phyloP scores from a whole-genome alignment of 2,888 invertebrate genomes.

The Pachycephus smyrnensis region DNA sequence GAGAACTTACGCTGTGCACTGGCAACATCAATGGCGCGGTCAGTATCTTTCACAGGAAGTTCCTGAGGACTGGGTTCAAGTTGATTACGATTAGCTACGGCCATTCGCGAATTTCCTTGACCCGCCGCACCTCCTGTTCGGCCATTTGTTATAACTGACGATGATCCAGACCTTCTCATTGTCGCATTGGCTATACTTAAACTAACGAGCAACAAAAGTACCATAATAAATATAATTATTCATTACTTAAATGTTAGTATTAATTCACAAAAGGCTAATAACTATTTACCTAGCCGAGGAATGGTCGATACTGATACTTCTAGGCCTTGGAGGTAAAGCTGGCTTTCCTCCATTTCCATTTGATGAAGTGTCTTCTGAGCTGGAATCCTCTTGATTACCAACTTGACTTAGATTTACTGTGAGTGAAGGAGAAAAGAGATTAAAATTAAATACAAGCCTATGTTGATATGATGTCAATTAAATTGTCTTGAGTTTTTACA shows the following conservation, averaged over 20 bases:
- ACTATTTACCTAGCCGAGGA: slow-evolving; percentile 51
- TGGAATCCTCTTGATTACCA: slow-evolving; percentile 82
- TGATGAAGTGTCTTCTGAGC: slow-evolving; percentile 77
- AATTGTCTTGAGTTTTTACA: neutral
- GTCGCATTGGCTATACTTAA: slow-evolving; percentile 50
- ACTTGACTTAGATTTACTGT: slow-evolving; percentile 77
- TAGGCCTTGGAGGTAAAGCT: slow-evolving; percentile 74
- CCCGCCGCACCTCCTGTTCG: slow-evolving; percentile 40
- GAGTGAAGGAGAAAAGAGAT: slow-evolving; percentile 30
- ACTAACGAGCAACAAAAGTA: slow-evolving; percentile 28
- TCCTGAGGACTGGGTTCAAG: slow-evolving; percentile 64
- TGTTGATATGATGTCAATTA: neutral
- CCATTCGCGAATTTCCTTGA: slow-evolving; percentile 49
- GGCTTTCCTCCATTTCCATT: slow-evolving; percentile 70
- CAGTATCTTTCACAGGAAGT: slow-evolving; percentile 66
- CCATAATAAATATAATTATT: slow-evolving; percentile 15
- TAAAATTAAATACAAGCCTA: slow-evolving; percentile 8
- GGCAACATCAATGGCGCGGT: slow-evolving; percentile 65
- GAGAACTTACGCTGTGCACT: slow-evolving; percentile 69
- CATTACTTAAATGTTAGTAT: neutral
- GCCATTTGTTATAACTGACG: slow-evolving; percentile 53
- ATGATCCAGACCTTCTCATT: slow-evolving; percentile 56
- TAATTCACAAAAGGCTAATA: neutral
- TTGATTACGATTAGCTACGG: slow-evolving; percentile 52
- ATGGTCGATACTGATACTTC: slow-evolving; percentile 76